Conservation (phyloP, 2,113 vertebrate species). For the Chaenocephalus aceratus region DNA sequence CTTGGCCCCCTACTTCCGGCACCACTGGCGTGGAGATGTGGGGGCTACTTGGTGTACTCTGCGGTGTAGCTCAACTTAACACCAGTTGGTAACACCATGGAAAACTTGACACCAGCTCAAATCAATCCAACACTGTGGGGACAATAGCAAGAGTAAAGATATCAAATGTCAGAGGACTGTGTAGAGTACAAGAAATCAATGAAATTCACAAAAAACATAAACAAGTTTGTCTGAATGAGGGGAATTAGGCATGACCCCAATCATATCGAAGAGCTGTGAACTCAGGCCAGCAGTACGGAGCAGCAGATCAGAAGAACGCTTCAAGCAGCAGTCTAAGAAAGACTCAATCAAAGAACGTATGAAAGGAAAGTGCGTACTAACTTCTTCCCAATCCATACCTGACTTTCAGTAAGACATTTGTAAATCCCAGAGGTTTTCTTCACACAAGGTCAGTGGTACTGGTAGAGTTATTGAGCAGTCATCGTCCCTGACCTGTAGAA, state of each 20-base stretch:
- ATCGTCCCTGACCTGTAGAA: not conserved
- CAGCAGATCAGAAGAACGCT: conserved; percentile 7
- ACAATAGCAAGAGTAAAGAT: not conserved
- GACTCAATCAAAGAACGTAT: conserved; percentile 7
- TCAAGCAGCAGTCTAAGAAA: not conserved
- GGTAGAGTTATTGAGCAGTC: conserved; percentile 9
- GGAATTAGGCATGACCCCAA: conserved; percentile 20
- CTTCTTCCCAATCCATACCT: not conserved
- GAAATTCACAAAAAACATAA: not conserved
- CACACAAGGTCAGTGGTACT: not conserved
- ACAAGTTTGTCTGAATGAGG: conserved; percentile 8
- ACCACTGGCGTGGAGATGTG: not conserved
- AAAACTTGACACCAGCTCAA: not conserved
- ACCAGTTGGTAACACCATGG: too few species aligned
- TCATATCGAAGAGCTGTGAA: not conserved
- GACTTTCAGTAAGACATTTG: not conserved
- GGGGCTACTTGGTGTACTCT: not conserved
- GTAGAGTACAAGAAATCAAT: conserved; percentile 16
- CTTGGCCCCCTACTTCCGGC: too few species aligned
- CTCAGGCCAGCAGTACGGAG: not conserved
- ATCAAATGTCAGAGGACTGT: not conserved
- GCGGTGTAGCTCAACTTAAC: not conserved
- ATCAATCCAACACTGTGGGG: not conserved
- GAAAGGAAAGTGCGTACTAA: not conserved
- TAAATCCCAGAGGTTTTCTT: not conserved